Conservation (phyloP, 1,140 invertebrate species). For the Gryllus bimaculatus region DNA sequence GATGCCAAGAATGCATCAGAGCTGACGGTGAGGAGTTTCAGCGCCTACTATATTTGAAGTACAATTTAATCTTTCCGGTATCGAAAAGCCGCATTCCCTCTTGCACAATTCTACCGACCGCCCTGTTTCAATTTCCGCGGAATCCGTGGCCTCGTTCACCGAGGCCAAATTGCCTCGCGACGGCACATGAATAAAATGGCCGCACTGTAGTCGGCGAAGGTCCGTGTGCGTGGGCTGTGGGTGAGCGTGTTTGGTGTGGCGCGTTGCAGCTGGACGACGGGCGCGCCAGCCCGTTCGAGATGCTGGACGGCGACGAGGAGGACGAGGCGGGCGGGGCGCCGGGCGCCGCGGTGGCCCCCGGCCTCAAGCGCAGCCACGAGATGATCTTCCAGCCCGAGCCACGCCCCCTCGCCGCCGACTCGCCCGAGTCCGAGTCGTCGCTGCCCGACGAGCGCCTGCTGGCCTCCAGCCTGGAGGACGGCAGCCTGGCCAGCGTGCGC, state of each 20-base stretch:
- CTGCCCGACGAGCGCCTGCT: not conserved
- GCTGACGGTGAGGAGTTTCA: too few species aligned
- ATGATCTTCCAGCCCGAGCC: conserved; percentile 76
- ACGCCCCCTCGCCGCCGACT: conserved; percentile 31
- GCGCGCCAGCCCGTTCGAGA: conserved; percentile 35
- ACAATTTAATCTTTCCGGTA: too few species aligned
- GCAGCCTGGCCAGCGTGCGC: conserved; percentile 43
- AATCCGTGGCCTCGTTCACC: too few species aligned
- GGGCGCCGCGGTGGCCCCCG: not conserved
- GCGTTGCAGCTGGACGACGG: conserved; percentile 26
- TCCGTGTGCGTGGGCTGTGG: too few species aligned
- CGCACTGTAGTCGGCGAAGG: too few species aligned
- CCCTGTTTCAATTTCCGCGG: too few species aligned
- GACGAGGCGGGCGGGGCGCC: conserved; percentile 28
- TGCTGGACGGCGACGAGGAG: conserved; percentile 29
- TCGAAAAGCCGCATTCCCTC: too few species aligned
- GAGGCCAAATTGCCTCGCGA: too few species aligned
- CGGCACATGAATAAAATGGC: too few species aligned
- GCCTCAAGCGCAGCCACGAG: conserved; percentile 78
- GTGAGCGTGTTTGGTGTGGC: not conserved
- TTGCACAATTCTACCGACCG: too few species aligned
- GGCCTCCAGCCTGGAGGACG: conserved; percentile 46
- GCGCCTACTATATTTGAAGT: too few species aligned
- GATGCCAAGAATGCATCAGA: too few species aligned
- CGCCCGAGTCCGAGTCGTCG: conserved; percentile 25